Evolutionary conservation across 2,888 invertebrate species (phyloP).

Genomic region (Epirrita christyi): DNA sequence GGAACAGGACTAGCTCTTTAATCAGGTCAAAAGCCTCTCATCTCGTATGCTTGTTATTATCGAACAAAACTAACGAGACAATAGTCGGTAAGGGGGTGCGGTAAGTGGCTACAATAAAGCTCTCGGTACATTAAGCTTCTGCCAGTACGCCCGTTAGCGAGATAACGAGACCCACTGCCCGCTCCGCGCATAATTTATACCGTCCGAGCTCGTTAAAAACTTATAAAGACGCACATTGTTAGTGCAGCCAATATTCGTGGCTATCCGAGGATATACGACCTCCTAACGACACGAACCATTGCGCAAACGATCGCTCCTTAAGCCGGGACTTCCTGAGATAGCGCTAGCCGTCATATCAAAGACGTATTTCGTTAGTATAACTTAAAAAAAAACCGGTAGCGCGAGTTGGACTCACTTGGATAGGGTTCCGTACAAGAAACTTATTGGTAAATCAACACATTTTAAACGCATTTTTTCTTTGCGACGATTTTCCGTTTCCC

Average conservation of each 20-base stretch:
- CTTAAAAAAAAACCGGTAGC: too few relatives aligned
- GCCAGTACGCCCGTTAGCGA: slow-evolving; percentile 80
- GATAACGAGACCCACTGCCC: slow-evolving; percentile 83
- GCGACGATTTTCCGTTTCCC: too few relatives aligned
- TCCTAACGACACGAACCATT: slow-evolving; percentile 72
- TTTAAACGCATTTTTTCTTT: too few relatives aligned
- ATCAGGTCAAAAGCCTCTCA: slow-evolving; percentile 5
- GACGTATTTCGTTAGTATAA: too few relatives aligned
- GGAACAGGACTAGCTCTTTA: background rate
- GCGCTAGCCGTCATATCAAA: background rate
- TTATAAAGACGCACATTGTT: slow-evolving; percentile 85
- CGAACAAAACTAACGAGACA: slow-evolving; percentile 45
- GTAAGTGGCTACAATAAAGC: slow-evolving; percentile 84
- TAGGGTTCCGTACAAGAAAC: too few relatives aligned
- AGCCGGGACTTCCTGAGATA: background rate
- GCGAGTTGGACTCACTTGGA: too few relatives aligned
- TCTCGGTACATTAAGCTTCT: slow-evolving; percentile 83
- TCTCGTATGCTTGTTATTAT: slow-evolving; percentile 12
- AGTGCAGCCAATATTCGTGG: slow-evolving; percentile 82
- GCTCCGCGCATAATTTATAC: slow-evolving; percentile 83
- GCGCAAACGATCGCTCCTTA: slow-evolving; percentile 59
- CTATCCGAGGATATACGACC: slow-evolving; percentile 74
- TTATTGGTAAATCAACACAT: too few relatives aligned
- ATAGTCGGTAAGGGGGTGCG: slow-evolving; percentile 48
- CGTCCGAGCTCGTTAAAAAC: slow-evolving; percentile 84